Conservation (phyloP, 2,797 vertebrate species). For the Sarcoramphus papa region DNA sequence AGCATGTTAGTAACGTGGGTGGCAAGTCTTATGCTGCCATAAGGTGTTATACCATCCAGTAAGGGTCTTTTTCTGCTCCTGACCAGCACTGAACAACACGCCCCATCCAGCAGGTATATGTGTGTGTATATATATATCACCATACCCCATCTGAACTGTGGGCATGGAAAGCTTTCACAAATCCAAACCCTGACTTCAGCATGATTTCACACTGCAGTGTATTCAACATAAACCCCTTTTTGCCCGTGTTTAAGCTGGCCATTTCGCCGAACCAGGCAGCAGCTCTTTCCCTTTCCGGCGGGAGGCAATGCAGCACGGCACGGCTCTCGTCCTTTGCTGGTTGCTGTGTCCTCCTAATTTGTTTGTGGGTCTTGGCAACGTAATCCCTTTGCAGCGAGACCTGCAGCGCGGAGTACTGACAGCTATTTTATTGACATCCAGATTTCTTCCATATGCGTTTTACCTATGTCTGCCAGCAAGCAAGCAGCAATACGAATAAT, state of each 20-base stretch:
- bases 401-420: neutral
- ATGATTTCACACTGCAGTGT: neutral
- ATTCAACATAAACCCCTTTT: neutral
- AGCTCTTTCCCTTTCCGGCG: neutral
- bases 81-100: neutral
- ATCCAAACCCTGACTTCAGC: neutral
- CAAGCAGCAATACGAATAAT: neutral
- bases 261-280: neutral
- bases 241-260: fast-evolving
- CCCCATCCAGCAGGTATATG: neutral
- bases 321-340: neutral
- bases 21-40: neutral
- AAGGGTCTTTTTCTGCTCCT: neutral
- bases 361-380: neutral
- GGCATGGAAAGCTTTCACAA: neutral
- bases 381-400: neutral
- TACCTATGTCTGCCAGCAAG: neutral
- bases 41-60: neutral
- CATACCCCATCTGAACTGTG: neutral
- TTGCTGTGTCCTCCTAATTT: neutral
- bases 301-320: neutral
- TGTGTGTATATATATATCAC: no score
- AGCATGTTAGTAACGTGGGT: neutral
- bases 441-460: neutral
- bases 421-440: neutral